Conservation (phyloP, 2,797 vertebrate species). For the Falco naumanni region DNA sequence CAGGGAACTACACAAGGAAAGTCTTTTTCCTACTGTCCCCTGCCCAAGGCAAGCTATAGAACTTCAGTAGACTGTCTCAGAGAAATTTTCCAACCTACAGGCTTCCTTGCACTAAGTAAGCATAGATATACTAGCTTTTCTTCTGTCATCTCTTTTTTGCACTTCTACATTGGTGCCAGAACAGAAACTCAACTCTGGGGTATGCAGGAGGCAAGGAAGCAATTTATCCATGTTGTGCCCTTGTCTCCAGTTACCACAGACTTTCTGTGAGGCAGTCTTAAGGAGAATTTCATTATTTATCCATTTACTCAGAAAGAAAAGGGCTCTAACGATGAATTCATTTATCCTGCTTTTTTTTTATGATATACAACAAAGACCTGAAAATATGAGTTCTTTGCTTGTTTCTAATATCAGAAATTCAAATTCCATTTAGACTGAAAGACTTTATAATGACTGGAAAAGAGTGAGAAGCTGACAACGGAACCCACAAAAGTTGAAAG, state of each 20-base stretch:
- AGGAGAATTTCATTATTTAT: background rate
- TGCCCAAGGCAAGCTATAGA: background rate
- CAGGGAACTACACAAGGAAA: background rate
- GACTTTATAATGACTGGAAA: background rate
- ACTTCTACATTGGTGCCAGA: background rate
- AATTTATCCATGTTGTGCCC: background rate
- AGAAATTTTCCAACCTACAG: background rate
- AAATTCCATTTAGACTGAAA: background rate
- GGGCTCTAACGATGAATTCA: background rate
- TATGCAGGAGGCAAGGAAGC: background rate
- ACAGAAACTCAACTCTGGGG: background rate
- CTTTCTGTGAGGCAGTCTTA: background rate
- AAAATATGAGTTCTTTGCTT: background rate
- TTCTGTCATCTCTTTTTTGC: background rate
- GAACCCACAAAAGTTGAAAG: background rate
- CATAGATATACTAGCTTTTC: background rate
- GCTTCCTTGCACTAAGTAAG: background rate
- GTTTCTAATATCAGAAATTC: background rate
- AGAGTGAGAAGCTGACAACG: background rate
- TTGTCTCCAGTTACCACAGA: background rate
- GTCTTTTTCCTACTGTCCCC: background rate
- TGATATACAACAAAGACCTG: background rate
- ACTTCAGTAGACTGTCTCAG: background rate
- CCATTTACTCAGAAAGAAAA: background rate
- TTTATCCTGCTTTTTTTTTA: background rate